Conservation (phyloP, 2,797 vertebrate genomes). For the Euthynnus affinis region DNA sequence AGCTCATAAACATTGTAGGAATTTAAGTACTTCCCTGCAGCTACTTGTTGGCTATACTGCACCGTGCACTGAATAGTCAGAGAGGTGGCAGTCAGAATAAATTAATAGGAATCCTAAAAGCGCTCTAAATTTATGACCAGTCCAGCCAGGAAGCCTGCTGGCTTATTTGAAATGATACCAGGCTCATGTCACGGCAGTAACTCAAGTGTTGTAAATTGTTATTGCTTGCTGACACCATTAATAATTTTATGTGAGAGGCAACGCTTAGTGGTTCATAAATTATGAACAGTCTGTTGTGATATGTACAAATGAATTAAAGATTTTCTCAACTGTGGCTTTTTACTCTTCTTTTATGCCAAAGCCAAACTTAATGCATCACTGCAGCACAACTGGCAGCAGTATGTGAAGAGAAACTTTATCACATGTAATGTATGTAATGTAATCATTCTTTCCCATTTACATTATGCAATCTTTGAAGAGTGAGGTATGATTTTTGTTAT, state of each 20-base stretch:
- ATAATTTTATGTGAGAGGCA: background rate
- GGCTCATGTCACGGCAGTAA: constrained; percentile 5
- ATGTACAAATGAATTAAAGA: constrained; percentile 11
- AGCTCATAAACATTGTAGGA: constrained; percentile 51
- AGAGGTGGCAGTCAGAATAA: constrained; percentile 45
- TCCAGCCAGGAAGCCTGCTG: constrained; percentile 45
- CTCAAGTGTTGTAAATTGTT: constrained; percentile 9
- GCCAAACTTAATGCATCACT: background rate
- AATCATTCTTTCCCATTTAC: background rate
- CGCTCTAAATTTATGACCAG: constrained; percentile 52
- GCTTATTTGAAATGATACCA: constrained; percentile 39
- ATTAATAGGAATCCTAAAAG: constrained; percentile 54
- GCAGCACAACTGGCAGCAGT: background rate
- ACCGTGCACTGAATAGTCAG: constrained; percentile 29
- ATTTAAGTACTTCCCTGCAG: constrained; percentile 45
- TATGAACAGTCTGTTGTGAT: constrained; percentile 26
- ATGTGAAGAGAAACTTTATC: background rate
- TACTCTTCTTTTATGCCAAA: constrained; percentile 5
- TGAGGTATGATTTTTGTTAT: background rate
- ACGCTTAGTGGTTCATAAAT: constrained; percentile 22
- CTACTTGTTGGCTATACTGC: constrained; percentile 43
- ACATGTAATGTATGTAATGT: background rate
- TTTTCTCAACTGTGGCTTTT: background rate
- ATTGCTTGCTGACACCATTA: background rate
- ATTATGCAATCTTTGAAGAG: background rate